Percentiles rank a stretch among this genome's conserved stretches.
phyloP scores from a whole-genome alignment of 2,797 vertebrate genomes.

The Carcharodon carcharias region DNA sequence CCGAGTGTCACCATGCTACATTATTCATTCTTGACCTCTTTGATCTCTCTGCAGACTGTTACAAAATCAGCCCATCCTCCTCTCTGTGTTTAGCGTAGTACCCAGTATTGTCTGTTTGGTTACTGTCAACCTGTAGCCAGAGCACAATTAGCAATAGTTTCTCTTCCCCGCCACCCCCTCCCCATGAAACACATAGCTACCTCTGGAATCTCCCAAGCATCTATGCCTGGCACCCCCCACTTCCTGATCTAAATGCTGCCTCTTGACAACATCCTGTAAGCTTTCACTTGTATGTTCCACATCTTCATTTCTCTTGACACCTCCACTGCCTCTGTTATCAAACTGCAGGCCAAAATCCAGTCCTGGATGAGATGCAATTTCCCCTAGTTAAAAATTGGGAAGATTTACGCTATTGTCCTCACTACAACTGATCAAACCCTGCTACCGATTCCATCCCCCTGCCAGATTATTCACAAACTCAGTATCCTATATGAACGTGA shows the following conservation, averaged over 20 bases:
- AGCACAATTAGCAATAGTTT: neutral
- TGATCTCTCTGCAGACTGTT: neutral
- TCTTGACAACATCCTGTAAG: neutral
- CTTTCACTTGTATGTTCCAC: neutral
- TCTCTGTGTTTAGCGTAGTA: neutral
- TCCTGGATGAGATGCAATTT: neutral
- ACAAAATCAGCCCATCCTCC: neutral
- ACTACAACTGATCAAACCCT: neutral
- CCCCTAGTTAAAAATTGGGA: neutral
- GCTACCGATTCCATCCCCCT: neutral
- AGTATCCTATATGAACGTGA: neutral
- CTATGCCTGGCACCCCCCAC: neutral
- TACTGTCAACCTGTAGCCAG: neutral
- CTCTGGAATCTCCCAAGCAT: neutral
- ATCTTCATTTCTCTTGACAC: neutral
- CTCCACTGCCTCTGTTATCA: neutral
- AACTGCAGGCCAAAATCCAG: neutral
- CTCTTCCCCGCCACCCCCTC: neutral
- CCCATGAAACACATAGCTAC: neutral
- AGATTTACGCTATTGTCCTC: neutral
- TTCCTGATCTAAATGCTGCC: neutral
- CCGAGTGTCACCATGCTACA: neutral
- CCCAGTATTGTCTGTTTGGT: neutral
- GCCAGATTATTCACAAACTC: neutral
- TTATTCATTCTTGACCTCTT: neutral